Evolutionary conservation across 1,140 invertebrate genomes (phyloP), one percentile per base, ranked within the genome.

Genomic region (Drosophila novamexicana): DNA sequence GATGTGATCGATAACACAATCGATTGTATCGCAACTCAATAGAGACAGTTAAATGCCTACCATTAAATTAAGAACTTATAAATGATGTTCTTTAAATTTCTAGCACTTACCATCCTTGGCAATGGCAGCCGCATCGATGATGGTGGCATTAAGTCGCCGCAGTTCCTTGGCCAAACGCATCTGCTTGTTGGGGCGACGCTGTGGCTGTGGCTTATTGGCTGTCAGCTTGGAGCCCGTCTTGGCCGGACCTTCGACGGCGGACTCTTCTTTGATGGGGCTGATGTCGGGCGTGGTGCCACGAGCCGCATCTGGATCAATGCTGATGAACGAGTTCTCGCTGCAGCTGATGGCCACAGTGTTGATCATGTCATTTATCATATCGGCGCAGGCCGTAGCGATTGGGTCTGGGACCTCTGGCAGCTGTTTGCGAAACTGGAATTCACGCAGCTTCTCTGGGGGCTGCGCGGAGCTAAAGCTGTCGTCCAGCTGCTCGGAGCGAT

Each of bases 271-370:
- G 2, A 18, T 22, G 7, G 44, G 44, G 36, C 57, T 61, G 0
- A 58, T n/a, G 5, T 66, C 58, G 0, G 56, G 16, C 3, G 40
- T 14, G 12, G n/a, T 22, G 0, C 8, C 16, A 7, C 6, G 22
- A 0, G 29, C 22, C 0, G 53, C 62, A 67, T 63, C 61, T 0
- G 85, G 78, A 76, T 92, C 91, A 18, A 65, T 50, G 16, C 61
- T 84, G 0, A 91, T 81, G 16, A 92, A 91, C 2, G 85, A 90
- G 29, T 91, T 91, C 34, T 92, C 91, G 57, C 90, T 91, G 70
- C 89, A 89, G 39, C 91, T 91, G 6, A 92, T 91, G 37, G 91
- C 91, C n/a, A 92, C 91, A 3, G 85, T 86, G 54, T 92, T 91
- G 10, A 92, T 92, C 86, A 92, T 91, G 6, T 91, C 90, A 14